Percentiles rank a stretch among this genome's conserved stretches.
Evolutionary conservation across 2,888 invertebrate species (phyloP).

Genomic region (Eucera pruinosa): DNA sequence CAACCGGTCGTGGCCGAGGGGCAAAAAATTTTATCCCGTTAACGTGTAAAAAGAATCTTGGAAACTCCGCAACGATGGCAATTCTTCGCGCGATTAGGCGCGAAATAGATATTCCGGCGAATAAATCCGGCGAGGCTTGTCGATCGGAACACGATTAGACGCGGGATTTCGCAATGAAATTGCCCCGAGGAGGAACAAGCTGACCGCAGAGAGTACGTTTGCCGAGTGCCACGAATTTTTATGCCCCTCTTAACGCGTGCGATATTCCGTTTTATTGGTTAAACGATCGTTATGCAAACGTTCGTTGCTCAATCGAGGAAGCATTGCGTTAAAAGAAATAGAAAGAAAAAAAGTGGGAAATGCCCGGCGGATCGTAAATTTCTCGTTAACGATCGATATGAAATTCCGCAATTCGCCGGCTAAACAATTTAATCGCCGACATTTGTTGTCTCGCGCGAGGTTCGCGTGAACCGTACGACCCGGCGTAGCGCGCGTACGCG

Average conservation of each 20-base stretch:
- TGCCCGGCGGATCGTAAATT: conserved; percentile 23
- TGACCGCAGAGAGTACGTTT: background rate
- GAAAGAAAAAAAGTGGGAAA: background rate
- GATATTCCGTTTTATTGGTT: conserved; percentile 1
- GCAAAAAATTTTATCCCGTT: too few species aligned
- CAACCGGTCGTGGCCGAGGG: too few species aligned
- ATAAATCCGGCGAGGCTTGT: background rate
- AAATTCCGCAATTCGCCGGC: background rate
- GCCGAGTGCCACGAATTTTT: background rate
- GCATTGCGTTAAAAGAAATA: background rate
- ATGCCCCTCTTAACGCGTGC: too few species aligned
- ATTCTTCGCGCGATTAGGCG: too few species aligned
- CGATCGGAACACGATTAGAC: background rate
- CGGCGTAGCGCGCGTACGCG: background rate
- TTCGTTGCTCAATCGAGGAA: conserved; percentile 1
- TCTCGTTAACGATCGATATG: conserved; percentile 1
- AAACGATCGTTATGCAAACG: background rate
- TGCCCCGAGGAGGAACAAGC: background rate
- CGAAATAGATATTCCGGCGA: too few species aligned
- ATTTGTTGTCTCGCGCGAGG: background rate
- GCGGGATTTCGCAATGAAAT: conserved; percentile 11
- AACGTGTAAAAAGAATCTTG: too few species aligned
- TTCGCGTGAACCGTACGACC: background rate
- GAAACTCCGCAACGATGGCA: too few species aligned
- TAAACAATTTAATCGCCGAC: background rate